phyloP scores from a whole-genome alignment of 2,888 invertebrate genomes.

The Ommatoiulus sabulosus region DNA sequence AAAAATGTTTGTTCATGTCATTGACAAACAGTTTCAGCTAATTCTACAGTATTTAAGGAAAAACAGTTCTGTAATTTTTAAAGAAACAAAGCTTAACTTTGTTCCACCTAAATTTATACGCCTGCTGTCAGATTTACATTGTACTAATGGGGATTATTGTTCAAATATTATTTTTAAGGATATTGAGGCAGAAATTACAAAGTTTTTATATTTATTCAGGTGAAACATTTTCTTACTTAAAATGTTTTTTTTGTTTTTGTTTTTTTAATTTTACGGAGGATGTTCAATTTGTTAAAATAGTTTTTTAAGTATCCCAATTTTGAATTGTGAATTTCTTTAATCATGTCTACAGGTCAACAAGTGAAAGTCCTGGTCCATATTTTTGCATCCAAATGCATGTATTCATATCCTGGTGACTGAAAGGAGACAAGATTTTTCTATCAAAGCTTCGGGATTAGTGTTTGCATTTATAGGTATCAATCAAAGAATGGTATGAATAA shows the following conservation, averaged over 20 bases:
- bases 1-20: not conserved
- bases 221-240: not conserved
- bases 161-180: too few species aligned
- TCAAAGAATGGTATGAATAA: conserved; percentile 25
- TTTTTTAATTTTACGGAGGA: not conserved
- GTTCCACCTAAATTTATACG: not conserved
- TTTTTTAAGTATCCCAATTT: not conserved
- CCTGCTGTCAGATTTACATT: not conserved
- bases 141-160: not conserved
- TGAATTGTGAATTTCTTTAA: not conserved
- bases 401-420: not conserved
- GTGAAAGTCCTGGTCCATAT: not conserved
- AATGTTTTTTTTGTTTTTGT: not conserved
- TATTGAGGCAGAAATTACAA: not conserved
- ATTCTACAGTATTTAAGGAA: not conserved
- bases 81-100: not conserved
- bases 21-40: not conserved
- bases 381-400: conserved; percentile 12
- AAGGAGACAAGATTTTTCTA: conserved; percentile 16
- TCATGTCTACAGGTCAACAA: not conserved
- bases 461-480: conserved; percentile 16
- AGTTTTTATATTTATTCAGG: too few species aligned
- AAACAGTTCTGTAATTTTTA: not conserved
- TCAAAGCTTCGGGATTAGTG: not conserved
- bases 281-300: not conserved